A percentile compares a stretch with the other conserved stretches of the same genome.
Conservation (phyloP, 1,140 invertebrate genomes). For the Chionoecetes opilio region DNA sequence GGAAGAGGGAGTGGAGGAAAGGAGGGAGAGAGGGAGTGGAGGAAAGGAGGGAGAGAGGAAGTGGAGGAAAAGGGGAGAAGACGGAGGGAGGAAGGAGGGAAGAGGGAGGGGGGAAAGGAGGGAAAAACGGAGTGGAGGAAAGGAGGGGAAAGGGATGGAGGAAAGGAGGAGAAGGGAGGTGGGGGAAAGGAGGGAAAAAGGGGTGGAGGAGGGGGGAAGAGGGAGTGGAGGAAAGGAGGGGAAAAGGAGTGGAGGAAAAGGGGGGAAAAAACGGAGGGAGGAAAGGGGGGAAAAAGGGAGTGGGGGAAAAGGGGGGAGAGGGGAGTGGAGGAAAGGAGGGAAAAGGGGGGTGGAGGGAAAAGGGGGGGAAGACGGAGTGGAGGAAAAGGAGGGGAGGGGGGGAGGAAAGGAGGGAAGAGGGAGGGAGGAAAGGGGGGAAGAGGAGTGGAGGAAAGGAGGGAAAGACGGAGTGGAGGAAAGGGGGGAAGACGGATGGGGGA, state of each 20-base stretch:
- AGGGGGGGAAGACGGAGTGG: background rate
- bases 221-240: background rate
- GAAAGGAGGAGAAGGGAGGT: background rate
- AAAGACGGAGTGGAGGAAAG: background rate
- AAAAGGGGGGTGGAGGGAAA: background rate
- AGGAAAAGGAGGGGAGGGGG: background rate
- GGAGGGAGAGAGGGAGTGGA: background rate
- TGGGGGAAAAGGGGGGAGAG: too few relatives aligned
- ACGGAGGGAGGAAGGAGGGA: too few relatives aligned
- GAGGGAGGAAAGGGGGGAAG: background rate
- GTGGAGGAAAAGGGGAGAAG: too few relatives aligned
- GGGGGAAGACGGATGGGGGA: background rate
- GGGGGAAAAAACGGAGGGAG: background rate
- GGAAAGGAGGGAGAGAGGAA: too few relatives aligned
- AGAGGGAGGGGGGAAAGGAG: too few relatives aligned
- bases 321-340: background rate
- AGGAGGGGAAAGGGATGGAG: background rate
- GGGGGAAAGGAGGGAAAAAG: background rate
- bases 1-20: background rate
- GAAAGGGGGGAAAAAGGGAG: background rate
- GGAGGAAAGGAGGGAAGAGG: background rate
- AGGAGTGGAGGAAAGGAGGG: background rate
- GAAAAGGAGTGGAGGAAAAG: background rate
- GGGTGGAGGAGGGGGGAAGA: background rate
- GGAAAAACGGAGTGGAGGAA: background rate